These are phyloP conservation scores for Apogon hyalosoma DNA, from an alignment of 2,797 vertebrate genomes.

Conservation along the genomic window DNA sequence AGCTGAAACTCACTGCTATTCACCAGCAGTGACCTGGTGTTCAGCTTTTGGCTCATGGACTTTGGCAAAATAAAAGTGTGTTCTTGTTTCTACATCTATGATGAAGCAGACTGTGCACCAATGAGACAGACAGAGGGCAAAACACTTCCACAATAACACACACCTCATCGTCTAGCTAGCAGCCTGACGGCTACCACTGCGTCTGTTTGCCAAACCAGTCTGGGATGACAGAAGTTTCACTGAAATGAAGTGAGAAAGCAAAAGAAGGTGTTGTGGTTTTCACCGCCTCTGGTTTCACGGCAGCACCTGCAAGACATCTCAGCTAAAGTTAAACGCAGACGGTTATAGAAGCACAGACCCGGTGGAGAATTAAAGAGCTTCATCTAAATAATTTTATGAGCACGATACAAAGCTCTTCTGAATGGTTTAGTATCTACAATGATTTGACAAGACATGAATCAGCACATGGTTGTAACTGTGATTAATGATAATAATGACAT, in stretches of 20 bases:
- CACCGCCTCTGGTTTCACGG: slow-evolving; percentile 31
- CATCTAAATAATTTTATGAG: slow-evolving; percentile 13
- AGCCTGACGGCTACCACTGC: slow-evolving; percentile 43
- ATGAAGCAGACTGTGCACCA: slow-evolving; percentile 52
- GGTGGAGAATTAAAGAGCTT: not conserved
- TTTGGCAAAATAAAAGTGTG: slow-evolving; percentile 41
- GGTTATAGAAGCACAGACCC: slow-evolving; percentile 15
- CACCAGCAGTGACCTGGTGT: not conserved
- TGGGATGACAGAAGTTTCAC: slow-evolving; percentile 33
- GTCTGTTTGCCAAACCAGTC: slow-evolving; percentile 48
- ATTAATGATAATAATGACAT: slow-evolving; percentile 19
- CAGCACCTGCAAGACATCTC: slow-evolving; percentile 60
- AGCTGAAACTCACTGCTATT: slow-evolving; percentile 4
- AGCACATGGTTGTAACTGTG: slow-evolving; percentile 16
- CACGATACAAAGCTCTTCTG: slow-evolving; percentile 9
- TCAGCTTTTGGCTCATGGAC: slow-evolving; percentile 22
- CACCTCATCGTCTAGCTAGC: slow-evolving; percentile 71
- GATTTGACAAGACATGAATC: slow-evolving; percentile 13
- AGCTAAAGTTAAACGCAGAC: slow-evolving; percentile 48
- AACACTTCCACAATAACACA: slow-evolving; percentile 56
- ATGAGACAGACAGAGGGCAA: slow-evolving; percentile 43
- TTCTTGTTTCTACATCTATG: slow-evolving; percentile 51
- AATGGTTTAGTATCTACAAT: slow-evolving; percentile 12
- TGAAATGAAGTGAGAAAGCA: slow-evolving; percentile 49
- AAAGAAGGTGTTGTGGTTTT: slow-evolving; percentile 52